Evolutionary conservation across 2,888 invertebrate species (phyloP), one percentile per base, ranked within the genome.

Genomic region (Automeris io): DNA sequence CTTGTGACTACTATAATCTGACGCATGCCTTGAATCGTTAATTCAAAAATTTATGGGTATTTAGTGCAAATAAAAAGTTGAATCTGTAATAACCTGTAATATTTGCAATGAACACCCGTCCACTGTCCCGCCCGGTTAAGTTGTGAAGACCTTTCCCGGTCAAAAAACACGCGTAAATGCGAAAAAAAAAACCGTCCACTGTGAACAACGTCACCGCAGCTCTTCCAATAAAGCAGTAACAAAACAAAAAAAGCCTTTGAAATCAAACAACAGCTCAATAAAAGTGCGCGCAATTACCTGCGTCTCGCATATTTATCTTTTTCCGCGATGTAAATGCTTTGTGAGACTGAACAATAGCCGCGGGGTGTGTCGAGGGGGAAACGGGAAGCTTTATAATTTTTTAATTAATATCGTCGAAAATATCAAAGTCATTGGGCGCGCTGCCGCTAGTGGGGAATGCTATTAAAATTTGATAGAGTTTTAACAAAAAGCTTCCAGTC

Each of bases 371-470:
- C 42, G 61, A 50, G 45, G 57, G 49, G 53, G 61, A 51, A 39
- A 44, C 61, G 61, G 70, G 79, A 79, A 82, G 85, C 85, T 82
- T 80, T 82, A 85, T 83, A 85, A 79, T 83, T 87, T 87, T 87
- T 87, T 87, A 87, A 87, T 87, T 86, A 87, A 86, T 82, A 57
- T 73, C 66, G 70, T 67, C 70, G 75, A 78, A 86, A 87, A 87
- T 83, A 86, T 86, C 85, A 85, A 86, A 87, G 86, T 87, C 86
- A 86, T 75, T 69, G 73, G 59, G 54, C 60, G 60, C 57, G 61
- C 61, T 57, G 58, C 66, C 63, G 62, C 70, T 80, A 79, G 79
- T 76, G 65, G 70, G 61, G 69, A 75, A 70, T 72, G 74, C 64
- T 73, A 71, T 78, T 77, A 70, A 71, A 69, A 62, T 72, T 71